These are phyloP conservation scores for Coelinius sp. DNA, from an alignment of 2,888 invertebrate species.

Conservation along the genomic window DNA sequence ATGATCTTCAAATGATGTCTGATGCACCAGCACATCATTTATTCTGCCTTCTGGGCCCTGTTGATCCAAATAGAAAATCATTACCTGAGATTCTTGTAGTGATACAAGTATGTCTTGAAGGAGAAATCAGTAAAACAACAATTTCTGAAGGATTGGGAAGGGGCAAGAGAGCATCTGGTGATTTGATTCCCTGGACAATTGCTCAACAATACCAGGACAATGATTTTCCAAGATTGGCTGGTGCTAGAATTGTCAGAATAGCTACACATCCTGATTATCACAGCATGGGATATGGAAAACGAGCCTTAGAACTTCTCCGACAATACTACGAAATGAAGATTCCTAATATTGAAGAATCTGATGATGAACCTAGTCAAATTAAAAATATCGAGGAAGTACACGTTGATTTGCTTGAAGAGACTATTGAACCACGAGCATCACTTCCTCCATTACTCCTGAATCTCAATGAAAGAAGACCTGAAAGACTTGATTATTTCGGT, in stretches of 20 bases:
- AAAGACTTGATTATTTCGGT: slow-evolving; percentile 92
- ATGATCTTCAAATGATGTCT: slow-evolving; percentile 97
- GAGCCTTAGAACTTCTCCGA: slow-evolving; percentile 86
- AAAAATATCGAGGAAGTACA: slow-evolving; percentile 74
- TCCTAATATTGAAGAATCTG: slow-evolving; percentile 78
- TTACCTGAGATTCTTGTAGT: slow-evolving; percentile 96
- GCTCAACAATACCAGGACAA: slow-evolving; percentile 96
- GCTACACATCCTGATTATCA: slow-evolving; percentile 99
- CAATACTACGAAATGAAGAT: slow-evolving; percentile 91
- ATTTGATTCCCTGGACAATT: slow-evolving; percentile 98
- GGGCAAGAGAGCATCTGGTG: slow-evolving; percentile 94
- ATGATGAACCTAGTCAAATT: slow-evolving; percentile 68
- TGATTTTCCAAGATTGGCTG: slow-evolving; percentile 91
- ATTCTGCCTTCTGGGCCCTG: slow-evolving; percentile 93
- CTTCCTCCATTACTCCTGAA: slow-evolving; percentile 92
- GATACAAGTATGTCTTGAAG: slow-evolving; percentile 86
- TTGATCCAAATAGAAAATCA: slow-evolving; percentile 78
- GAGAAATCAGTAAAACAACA: slow-evolving; percentile 79
- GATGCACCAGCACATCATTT: slow-evolving; percentile 99
- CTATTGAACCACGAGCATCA: slow-evolving; percentile 81
- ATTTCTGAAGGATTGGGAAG: slow-evolving; percentile 85
- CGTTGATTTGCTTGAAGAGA: slow-evolving; percentile 80
- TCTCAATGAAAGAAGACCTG: slow-evolving; percentile 86
- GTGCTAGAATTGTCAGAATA: slow-evolving; percentile 94
- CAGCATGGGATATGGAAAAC: slow-evolving; percentile 96